Conservation (phyloP, 2,113 vertebrate genomes). For the Plestiodon gilberti region DNA sequence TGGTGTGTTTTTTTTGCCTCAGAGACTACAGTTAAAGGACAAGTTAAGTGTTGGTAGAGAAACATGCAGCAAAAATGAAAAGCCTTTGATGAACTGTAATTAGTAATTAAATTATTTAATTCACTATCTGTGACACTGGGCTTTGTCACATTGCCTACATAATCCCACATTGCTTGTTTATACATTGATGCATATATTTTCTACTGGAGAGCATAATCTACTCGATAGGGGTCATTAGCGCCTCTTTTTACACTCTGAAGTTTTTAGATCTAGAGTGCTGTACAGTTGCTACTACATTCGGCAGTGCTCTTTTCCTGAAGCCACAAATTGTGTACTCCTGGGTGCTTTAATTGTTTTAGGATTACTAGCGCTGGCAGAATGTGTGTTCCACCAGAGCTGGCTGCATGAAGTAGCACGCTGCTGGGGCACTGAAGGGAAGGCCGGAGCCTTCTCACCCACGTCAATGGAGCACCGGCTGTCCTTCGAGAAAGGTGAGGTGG, state of each 20-base stretch:
- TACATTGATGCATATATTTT: neutral
- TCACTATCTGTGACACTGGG: neutral
- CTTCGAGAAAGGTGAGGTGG: too few species aligned
- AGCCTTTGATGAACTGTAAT: conserved; percentile 3
- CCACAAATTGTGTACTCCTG: neutral
- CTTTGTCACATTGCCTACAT: too few species aligned
- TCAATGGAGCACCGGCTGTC: too few species aligned
- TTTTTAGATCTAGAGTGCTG: neutral
- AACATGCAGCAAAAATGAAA: neutral
- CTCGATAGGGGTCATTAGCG: neutral
- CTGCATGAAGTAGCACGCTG: too few species aligned
- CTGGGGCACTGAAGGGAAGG: too few species aligned
- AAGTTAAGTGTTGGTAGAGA: neutral
- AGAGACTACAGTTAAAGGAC: conserved; percentile 8
- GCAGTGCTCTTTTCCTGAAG: neutral
- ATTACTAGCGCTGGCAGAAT: too few species aligned
- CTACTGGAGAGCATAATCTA: neutral
- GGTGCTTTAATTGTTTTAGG: neutral
- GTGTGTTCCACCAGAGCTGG: neutral
- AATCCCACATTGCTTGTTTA: conserved; percentile 13
- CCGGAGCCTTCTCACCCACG: too few species aligned
- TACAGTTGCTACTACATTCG: neutral
- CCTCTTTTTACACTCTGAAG: neutral
- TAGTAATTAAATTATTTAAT: conserved; percentile 23
- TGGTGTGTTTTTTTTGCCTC: neutral